Base-by-base conservation (phyloP, 2,888 invertebrate species). In the Steromphala cineraria region DNA sequence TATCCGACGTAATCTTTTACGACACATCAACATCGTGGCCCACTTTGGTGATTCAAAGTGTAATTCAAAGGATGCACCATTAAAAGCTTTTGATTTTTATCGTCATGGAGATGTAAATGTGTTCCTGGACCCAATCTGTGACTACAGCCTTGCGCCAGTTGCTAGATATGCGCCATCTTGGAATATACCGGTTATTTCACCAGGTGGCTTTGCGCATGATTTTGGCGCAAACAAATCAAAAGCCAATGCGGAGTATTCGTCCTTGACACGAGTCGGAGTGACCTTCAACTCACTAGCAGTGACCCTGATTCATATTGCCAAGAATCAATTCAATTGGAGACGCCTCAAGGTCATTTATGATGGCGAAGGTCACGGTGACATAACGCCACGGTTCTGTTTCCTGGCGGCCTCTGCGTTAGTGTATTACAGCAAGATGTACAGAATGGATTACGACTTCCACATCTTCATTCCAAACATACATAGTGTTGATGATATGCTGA, bases 161-260 rank as follows among this genome's bases (percentile, higher is more conserved):
- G 97, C 97, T 10, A 94, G 97, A 81, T 94, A 97, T 53, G 97
- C 97, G 0, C 97, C 97, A 4, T 97, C 96, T 92, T 97, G 97
- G 97, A 97, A 97, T 92, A 96, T 96, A 0, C 97, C 97, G 0
- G 96, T 97, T 87, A 97, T 97, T 88, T 97, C 97, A 15, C 84
- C 90, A 5, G 90, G 90, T 0, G 91, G 89, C 0, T 80, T 90
- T 79, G 90, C 90, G 0, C 82, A 84, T 46, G 90, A 90, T 81
- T 91, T 91, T 81, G 83, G 84, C 17, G 81, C 75, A 15, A 80
- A 86, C 67, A 85, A 87, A 85, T 15, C 7, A 10, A 56, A 7
- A 5, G 28, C 40, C 4, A 46, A 75, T 19, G 79, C 84, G 0
- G 88, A 87, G 55, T 89, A 82, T 71, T 74, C 79, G 15, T 84